Base-by-base conservation (phyloP, 2,113 vertebrate species). In the Cynopterus brachyotis region DNA sequence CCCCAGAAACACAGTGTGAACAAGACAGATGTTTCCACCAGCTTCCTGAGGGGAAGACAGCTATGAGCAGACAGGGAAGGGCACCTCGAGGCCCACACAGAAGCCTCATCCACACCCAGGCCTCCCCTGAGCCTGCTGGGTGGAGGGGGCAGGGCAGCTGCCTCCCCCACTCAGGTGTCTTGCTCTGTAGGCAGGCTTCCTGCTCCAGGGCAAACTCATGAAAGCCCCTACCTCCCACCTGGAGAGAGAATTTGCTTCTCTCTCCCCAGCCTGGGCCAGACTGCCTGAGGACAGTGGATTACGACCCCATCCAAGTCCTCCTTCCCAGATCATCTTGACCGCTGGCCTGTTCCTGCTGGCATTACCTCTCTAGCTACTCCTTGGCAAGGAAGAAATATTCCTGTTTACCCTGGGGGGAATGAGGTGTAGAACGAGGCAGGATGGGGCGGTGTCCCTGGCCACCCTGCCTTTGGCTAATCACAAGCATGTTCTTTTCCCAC, bases 291-390 rank as follows among this genome's bases (percentile, higher is more conserved):
- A 32, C 57, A 55, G 3, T 3, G 45, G 30, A 35, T 37, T 73
- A 16, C 0, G 2, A 11, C 28, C 17, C 24, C 4, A 30, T 3
- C 26, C 15, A 1, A 0, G 12, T 9, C 17, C n/a, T 42, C 35
- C 32, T 78, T 40, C 53, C 64, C n/a, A 15, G 78, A 40, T 12
- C 13, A 13, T 28, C 60, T 50, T 22, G 30, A 47, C 47, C 0
- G 0, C 57, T 73, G 60, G 19, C 30, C 85, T 53, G 8, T 10
- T 80, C 70, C 66, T 80, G 11, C 16, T 17, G 12, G 30, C 35
- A 7, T 1, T 1, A 9, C 12, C 35, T 40, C 32, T 64, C 47
- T 13, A 32, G 57, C 45, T 47, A 12, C 9, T 78, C 45, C 59
- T 28, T 47, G 9, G 35, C 62, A 42, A 86, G 62, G 57, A 67